phyloP scores from a whole-genome alignment of 1,140 invertebrate genomes.

The Tetramorium parvispinum region DNA sequence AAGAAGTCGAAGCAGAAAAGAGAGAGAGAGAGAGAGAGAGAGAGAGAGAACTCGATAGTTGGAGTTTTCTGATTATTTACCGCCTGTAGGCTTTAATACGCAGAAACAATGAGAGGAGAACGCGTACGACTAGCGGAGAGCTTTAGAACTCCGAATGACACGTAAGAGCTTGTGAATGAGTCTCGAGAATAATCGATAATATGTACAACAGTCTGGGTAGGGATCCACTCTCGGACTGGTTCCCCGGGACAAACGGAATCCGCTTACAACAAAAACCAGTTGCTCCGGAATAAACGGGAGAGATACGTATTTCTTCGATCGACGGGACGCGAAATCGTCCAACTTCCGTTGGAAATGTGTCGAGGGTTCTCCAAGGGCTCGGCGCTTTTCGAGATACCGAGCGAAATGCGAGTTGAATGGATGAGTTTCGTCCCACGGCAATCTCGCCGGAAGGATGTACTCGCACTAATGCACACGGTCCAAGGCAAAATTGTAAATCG shows the following conservation, averaged over 20 bases:
- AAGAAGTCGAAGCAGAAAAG: background rate
- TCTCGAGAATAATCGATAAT: slow-evolving; percentile 74
- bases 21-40: background rate
- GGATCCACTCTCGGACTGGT: slow-evolving; percentile 30
- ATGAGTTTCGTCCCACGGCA: slow-evolving; percentile 38
- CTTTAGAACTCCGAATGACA: slow-evolving; percentile 66
- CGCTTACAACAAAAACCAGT: slow-evolving; percentile 72
- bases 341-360: slow-evolving; percentile 56
- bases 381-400: slow-evolving; percentile 22
- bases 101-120: background rate
- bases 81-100: background rate
- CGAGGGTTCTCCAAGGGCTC: slow-evolving; percentile 33
- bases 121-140: slow-evolving; percentile 25
- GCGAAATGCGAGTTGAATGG: slow-evolving; percentile 34
- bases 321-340: slow-evolving; percentile 48
- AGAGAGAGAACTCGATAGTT: slow-evolving; percentile 4
- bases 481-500: slow-evolving; percentile 50
- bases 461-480: slow-evolving; percentile 46
- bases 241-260: slow-evolving; percentile 67
- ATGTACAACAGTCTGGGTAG: slow-evolving; percentile 68
- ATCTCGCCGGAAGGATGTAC: slow-evolving; percentile 30
- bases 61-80: slow-evolving; percentile 32
- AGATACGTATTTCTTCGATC: slow-evolving; percentile 62
- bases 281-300: slow-evolving; percentile 71
- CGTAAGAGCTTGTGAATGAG: slow-evolving; percentile 67